A percentile compares a stretch with the other conserved stretches of the same genome.
These are phyloP conservation scores for Caenorhabditis brenneri DNA, from an alignment of 1,140 invertebrate genomes.

Conservation along the genomic window DNA sequence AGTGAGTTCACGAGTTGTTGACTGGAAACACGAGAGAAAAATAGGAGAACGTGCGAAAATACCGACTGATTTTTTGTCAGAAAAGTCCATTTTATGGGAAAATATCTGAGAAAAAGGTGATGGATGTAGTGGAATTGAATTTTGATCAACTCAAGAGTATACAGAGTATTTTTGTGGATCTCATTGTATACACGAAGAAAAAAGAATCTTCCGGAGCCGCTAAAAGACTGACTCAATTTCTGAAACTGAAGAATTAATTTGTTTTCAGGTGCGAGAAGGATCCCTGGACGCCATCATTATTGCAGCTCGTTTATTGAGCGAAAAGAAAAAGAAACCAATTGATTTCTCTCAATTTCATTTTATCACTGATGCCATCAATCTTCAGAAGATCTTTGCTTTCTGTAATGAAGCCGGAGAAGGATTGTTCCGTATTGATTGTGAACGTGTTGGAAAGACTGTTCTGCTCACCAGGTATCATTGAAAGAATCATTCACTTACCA, in stretches of 20 bases:
- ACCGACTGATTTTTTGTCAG: neutral
- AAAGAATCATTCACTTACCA: neutral
- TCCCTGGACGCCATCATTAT: conserved; percentile 66
- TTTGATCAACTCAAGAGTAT: no score
- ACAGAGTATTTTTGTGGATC: no score
- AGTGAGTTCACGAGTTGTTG: conserved; percentile 45
- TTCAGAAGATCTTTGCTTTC: conserved; percentile 69
- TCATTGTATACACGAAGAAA: neutral
- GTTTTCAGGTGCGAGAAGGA: conserved; percentile 57
- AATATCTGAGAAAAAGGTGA: neutral
- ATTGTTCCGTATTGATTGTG: conserved; percentile 70
- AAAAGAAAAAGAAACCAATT: conserved; percentile 68
- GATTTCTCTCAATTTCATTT: conserved; percentile 69
- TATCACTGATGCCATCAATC: conserved; percentile 70
- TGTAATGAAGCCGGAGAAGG: conserved; percentile 66
- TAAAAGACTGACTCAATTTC: no score
- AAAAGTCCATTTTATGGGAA: neutral
- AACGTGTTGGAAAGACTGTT: conserved; percentile 70
- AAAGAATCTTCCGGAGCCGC: no score
- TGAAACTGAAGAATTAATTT: neutral
- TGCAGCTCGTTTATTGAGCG: conserved; percentile 64
- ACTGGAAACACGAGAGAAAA: neutral
- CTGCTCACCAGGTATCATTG: conserved; percentile 59
- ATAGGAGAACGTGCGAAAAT: neutral
- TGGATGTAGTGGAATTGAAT: no score